Conservation (phyloP, 2,113 vertebrate genomes). For the Oplegnathus fasciatus region DNA sequence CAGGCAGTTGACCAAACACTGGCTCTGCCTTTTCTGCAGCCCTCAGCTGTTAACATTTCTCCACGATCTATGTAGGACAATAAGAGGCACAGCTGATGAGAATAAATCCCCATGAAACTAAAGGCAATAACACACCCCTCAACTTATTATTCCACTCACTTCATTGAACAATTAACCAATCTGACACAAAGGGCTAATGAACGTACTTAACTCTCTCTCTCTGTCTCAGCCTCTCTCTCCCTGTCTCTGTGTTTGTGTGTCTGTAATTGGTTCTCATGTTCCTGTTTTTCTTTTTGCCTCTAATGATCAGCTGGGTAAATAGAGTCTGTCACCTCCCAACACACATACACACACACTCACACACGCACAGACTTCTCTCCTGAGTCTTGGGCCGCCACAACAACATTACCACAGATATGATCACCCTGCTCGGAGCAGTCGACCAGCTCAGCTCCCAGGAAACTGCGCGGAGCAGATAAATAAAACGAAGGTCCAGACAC, state of each 20-base stretch:
- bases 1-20: constrained; percentile 48
- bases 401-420: constrained; percentile 73
- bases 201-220: constrained; percentile 56
- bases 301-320: constrained; percentile 66
- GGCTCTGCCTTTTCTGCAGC: constrained; percentile 39
- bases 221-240: background rate
- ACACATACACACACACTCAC: constrained; percentile 15
- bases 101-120: constrained; percentile 60
- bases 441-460: constrained; percentile 66
- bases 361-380: constrained; percentile 39
- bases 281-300: constrained; percentile 50
- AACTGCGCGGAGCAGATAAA: constrained; percentile 66
- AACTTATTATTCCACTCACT: constrained; percentile 72
- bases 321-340: constrained; percentile 57
- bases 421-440: constrained; percentile 64
- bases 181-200: constrained; percentile 76
- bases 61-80: constrained; percentile 49
- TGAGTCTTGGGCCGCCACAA: constrained; percentile 50
- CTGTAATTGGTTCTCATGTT: constrained; percentile 69
- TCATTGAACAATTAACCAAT: constrained; percentile 77
- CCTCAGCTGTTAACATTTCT: constrained; percentile 49
- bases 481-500: constrained; percentile 68
- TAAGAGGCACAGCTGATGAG: constrained; percentile 55
- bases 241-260: constrained; percentile 42
- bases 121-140: constrained; percentile 57